Conservation (phyloP, 2,888 invertebrate species). For the Lobophora halterata region DNA sequence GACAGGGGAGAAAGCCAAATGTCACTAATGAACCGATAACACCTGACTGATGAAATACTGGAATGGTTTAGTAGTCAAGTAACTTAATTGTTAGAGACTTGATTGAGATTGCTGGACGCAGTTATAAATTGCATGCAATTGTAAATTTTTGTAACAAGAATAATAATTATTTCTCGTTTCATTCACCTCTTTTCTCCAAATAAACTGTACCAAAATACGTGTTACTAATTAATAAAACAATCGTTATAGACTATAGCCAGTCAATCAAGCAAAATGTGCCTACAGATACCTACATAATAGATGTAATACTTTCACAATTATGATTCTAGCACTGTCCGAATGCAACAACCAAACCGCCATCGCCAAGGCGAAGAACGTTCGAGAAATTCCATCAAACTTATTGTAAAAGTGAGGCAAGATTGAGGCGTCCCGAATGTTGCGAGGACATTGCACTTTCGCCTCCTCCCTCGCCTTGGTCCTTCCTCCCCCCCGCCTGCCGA, state of each 20-base stretch:
- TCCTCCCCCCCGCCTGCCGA: conserved; percentile 65
- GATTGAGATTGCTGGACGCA: too few species aligned
- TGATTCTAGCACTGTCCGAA: not conserved
- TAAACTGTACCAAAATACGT: not conserved
- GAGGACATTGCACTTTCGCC: conserved; percentile 78
- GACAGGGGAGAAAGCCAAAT: conserved; percentile 48
- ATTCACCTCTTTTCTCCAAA: too few species aligned
- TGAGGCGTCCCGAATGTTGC: conserved; percentile 73
- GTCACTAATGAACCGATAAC: conserved; percentile 28
- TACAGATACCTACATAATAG: too few species aligned
- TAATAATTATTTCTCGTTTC: too few species aligned
- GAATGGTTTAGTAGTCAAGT: not conserved
- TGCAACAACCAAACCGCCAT: conserved; percentile 8
- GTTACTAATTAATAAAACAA: too few species aligned
- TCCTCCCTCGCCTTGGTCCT: conserved; percentile 59
- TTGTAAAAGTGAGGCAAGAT: conserved; percentile 41
- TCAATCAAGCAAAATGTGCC: too few species aligned
- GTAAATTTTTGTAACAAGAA: too few species aligned
- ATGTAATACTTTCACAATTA: too few species aligned
- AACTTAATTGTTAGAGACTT: too few species aligned
- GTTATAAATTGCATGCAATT: too few species aligned
- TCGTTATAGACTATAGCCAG: too few species aligned
- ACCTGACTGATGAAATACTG: conserved; percentile 29
- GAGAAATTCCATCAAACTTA: conserved; percentile 29
- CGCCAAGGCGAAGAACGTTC: conserved; percentile 23